phyloP scores from a whole-genome alignment of 2,113 vertebrate species.

The Bubalus kerabau region DNA sequence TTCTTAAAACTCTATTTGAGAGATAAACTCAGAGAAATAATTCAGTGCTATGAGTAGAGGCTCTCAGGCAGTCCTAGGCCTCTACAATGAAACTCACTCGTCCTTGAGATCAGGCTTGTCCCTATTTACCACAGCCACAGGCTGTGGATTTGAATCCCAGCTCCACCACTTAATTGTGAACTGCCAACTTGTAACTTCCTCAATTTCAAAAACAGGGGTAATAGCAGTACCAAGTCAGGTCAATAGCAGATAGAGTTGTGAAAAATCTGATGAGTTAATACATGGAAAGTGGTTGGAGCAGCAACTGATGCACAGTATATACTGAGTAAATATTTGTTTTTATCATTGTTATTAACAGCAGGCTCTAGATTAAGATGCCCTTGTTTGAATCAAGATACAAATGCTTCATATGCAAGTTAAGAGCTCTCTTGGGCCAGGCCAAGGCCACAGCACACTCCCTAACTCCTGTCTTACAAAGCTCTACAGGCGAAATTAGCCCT shows the following conservation, averaged over 20 bases:
- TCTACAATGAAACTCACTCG: not conserved
- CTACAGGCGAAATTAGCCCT: not conserved
- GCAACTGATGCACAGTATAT: not conserved
- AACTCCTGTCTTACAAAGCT: not conserved
- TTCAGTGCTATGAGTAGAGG: not conserved
- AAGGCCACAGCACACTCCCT: not conserved
- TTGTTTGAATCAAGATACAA: not conserved
- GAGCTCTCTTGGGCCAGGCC: not conserved
- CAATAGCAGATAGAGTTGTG: not conserved
- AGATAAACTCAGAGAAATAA: not conserved
- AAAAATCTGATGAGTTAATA: not conserved
- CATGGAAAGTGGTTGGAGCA: not conserved
- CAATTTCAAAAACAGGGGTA: not conserved
- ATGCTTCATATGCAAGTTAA: not conserved
- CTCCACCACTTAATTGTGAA: not conserved
- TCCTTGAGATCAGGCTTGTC: not conserved
- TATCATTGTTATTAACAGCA: not conserved
- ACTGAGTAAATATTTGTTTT: not conserved
- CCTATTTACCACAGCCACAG: not conserved
- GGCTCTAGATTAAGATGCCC: not conserved
- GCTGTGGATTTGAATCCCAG: not conserved
- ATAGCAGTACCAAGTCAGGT: not conserved
- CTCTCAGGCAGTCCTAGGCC: not conserved
- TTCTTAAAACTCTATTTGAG: conserved; percentile 17
- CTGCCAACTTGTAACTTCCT: not conserved